Base-by-base conservation (phyloP, 2,888 invertebrate genomes). In the Diaprepes abbreviatus region DNA sequence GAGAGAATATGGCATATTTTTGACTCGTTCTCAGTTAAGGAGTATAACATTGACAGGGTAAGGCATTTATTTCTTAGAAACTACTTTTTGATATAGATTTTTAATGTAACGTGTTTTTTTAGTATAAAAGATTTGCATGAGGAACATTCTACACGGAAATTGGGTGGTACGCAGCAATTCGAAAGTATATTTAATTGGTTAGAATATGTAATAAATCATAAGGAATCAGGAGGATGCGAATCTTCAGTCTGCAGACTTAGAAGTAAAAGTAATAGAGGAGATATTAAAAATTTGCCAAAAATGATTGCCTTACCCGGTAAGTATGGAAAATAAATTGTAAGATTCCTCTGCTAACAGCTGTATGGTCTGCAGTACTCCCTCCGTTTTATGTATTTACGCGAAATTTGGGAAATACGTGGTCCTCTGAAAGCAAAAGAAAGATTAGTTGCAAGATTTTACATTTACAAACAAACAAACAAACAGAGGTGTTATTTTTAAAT, bases 21-120 rank as follows among this genome's bases (percentile, higher is more conserved):
- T 98, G 2, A 91, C 94, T 0, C 92, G 95, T 3, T 93, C 94
- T 80, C 96, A 97, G 75, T 91, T 97, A 67, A 88, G 96, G 54
- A 88, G 89, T 0, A 84, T 96, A 36, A 96, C 94, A 0, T 91
- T 96, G 74, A 89, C 90, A 16, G 91, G 85, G 88, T 88, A 12
- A 16, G 14, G 31, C 21, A 10, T 6, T 38, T 24, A 3, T 24
- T n/a, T n/a, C n/a, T n/a, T n/a, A n/a, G n/a, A n/a, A n/a, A n/a
- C n/a, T n/a, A n/a, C n/a, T n/a, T n/a, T n/a, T n/a, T n/a, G n/a
- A n/a, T n/a, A n/a, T n/a, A n/a, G n/a, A n/a, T n/a, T n/a, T n/a
- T n/a, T n/a, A n/a, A n/a, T n/a, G n/a, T n/a, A n/a, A n/a, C n/a
- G n/a, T n/a, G n/a, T n/a, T n/a, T n/a, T 50, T 57, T 66, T 58